Base-by-base conservation (phyloP, 2,797 vertebrate species). In the Acipenser transmontanus region DNA sequence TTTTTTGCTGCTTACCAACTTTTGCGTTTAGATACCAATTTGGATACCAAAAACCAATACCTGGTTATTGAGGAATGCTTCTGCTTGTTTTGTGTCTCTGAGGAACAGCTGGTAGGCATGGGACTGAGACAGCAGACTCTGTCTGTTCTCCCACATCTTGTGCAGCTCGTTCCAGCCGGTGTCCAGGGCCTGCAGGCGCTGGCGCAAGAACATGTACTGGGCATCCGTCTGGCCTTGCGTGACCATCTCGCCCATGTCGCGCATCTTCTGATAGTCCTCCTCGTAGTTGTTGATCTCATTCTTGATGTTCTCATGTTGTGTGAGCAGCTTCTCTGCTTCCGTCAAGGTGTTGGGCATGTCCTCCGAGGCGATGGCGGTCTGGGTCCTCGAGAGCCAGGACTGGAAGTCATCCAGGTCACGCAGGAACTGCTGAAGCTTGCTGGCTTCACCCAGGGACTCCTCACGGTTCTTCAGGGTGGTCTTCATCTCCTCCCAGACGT, bases 101-200 rank as follows among this genome's bases (percentile, higher is more conserved):
- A 98, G 91, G 82, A 98, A 98, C 49, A 97, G 87, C 84, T 91
- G 89, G 73, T 91, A 89, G 56, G 50, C 93, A n/a, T 98, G 95
- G 0, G 95, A 98, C 82, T 99, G 97, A 0, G 95, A 95, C 71
- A 99, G 91, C 59, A 97, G 94, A 77, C 87, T 98, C 79, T 98
- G 96, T 6, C 97, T 90, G 80, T 99, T 99, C 85, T 97, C 97
- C 97, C 97, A 98, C 97, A 99, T 99, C 83, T 96, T 98, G 87
- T 98, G 96, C 20, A 99, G 93, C 83, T 99, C 97, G 0, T 98
- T 97, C 96, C 97, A 99, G 69, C 97, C 96, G 0, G 95, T 98
- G 82, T 99, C 95, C 52, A 99, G 85, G 50, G 97, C 97, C 78
- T 99, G 96, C 1, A 99, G 90, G 71, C 97, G 84, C 80, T 99